phyloP scores from a whole-genome alignment of 2,113 vertebrate species.

The Cheirogaleus medius region DNA sequence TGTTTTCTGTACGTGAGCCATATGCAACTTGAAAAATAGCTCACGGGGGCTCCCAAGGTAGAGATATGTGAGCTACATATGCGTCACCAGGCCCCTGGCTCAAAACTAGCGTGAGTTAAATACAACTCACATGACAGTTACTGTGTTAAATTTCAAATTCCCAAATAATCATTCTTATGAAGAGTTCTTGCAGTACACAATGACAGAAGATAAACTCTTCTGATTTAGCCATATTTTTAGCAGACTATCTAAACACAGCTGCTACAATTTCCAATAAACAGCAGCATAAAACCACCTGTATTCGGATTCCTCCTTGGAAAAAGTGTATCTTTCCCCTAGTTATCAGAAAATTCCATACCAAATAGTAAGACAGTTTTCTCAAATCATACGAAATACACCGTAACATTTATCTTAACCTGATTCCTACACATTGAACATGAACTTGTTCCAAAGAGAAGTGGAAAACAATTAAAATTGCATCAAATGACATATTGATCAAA shows the following conservation, averaged over 20 bases:
- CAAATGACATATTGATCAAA: neutral
- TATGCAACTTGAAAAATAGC: too few relatives aligned
- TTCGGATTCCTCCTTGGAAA: neutral
- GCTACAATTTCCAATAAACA: neutral
- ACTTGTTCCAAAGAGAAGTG: neutral
- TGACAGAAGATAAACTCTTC: constrained; percentile 15
- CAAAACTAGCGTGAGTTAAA: too few relatives aligned
- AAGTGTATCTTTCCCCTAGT: neutral
- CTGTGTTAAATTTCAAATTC: neutral
- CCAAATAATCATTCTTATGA: neutral
- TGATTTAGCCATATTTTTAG: neutral
- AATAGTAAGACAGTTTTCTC: neutral
- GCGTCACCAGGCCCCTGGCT: too few relatives aligned
- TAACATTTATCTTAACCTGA: neutral
- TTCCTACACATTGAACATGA: neutral
- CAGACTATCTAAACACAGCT: neutral
- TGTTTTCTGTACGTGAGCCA: too few relatives aligned
- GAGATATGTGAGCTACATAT: too few relatives aligned
- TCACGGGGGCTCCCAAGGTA: too few relatives aligned
- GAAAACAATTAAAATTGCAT: neutral
- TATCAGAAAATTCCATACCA: neutral
- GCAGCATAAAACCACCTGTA: neutral
- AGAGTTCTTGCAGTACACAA: neutral
- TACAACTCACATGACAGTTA: too few relatives aligned
- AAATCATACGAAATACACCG: neutral